Base-by-base conservation (phyloP, 2,113 vertebrate genomes). In the Motacilla alba region DNA sequence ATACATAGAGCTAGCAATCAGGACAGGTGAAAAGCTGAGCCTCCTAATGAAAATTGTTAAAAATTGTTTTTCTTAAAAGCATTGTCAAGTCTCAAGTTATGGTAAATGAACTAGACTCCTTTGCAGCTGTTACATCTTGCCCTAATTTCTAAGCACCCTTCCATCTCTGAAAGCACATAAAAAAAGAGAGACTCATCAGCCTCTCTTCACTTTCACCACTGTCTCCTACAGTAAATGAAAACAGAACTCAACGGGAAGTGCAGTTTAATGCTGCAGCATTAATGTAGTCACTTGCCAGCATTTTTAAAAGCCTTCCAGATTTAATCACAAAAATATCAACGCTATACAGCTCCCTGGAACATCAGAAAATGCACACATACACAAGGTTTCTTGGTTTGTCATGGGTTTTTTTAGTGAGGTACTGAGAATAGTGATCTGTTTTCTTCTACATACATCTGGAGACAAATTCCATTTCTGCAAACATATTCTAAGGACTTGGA, bases 291-390 rank as follows among this genome's bases (percentile, higher is more conserved):
- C 37, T 64, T 39, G 13, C 2, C 52, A 13, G 11, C 12, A 35
- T 64, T 91, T 85, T 79, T 31, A 70, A 80, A 85, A 76, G 37
- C 28, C 67, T 88, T 90, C 19, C 16, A 66, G 53, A 88, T 76
- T 50, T 49, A 72, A 83, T 37, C 27, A 59, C 37, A 67, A 60
- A 64, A 47, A 52, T 22, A 59, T 4, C 18, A 72, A 7, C 5
- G 41, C 20, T 5, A 53, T 11, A 53, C 24, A 80, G 28, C 37
- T 73, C 37, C 17, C 58, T 58, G 17, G 49, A 70, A 89, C 47
- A 20, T 47, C 68, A 53, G 66, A 50, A 91, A 74, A 90, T 6
- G 12, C 30, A 58, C 8, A 11, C 2, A 12, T 13, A 77, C 6
- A 18, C 16, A 46, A 64, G 9, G 13, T 49, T 41, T 60, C 49